Evolutionary conservation across 2,888 invertebrate species (phyloP), one percentile per base, ranked within the genome.

Genomic region (Xanthorhoe spadicearia): DNA sequence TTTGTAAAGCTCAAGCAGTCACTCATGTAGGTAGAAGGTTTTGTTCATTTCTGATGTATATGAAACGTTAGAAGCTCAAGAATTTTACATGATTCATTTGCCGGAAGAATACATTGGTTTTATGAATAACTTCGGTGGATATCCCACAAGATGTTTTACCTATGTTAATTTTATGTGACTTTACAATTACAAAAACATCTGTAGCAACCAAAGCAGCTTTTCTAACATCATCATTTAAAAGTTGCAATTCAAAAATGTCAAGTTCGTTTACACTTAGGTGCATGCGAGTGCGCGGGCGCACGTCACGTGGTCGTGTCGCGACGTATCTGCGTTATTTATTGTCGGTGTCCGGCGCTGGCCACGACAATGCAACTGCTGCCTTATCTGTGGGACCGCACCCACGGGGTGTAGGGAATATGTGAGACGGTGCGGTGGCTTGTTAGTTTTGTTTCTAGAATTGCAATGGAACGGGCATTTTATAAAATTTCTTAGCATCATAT

Each of bases 291-390:
- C 87, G 83, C 86, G 79, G 78, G 86, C 85, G 84, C 85, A 84
- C 81, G 89, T 90, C 90, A 87, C 84, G 78, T 83, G 88, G 83
- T 84, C 88, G 89, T 89, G 91, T 90, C 77, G 83, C 84, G 82
- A 88, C 86, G 87, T 92, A 92, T 92, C 91, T 88, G 83, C 82
- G 82, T 92, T 90, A 91, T 92, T 92, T 92, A 91, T 91, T 89
- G 88, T 80, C 85, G 81, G 83, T 86, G 90, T 87, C 85, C 87
- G 85, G 83, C 83, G 76, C 73, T 74, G 74, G 73, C 72, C 85
- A 83, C 88, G 89, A 89, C 87, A 82, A 78, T 76, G 74, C 70
- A 70, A 64, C 68, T 68, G 57, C 50, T 64, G 8, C 32, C 32
- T 61, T 64, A 65, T 68, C 69, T 66, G 59, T 69, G 56, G 9